Conservation (phyloP, 2,888 invertebrate species). For the Diogma glabrata region DNA sequence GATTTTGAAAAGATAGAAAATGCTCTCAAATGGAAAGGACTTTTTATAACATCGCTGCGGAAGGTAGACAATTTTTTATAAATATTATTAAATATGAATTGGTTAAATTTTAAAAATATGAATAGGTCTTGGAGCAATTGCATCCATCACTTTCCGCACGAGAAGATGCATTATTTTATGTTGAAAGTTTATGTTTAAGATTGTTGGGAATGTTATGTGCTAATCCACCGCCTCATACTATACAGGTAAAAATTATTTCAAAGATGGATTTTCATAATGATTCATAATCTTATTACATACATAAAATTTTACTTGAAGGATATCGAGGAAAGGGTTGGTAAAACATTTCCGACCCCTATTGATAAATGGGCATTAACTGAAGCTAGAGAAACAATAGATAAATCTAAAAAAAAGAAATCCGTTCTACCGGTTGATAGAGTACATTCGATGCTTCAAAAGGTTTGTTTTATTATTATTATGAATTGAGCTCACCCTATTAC, state of each 20-base stretch:
- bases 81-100: not conserved
- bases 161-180: slow-evolving; percentile 83
- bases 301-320: slow-evolving; percentile 45
- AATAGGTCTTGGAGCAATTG: slow-evolving; percentile 81
- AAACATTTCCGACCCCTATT: slow-evolving; percentile 89
- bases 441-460: slow-evolving; percentile 75
- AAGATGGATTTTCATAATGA: not conserved
- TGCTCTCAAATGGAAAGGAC: slow-evolving; percentile 82
- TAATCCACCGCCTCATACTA: slow-evolving; percentile 69
- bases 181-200: slow-evolving; percentile 81
- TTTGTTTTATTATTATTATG: no score
- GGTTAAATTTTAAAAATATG: not conserved
- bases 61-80: slow-evolving; percentile 51
- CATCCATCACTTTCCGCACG: slow-evolving; percentile 76
- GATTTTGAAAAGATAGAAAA: slow-evolving; percentile 85
- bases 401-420: slow-evolving; percentile 62
- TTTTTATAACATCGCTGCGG: slow-evolving; percentile 75
- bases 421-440: slow-evolving; percentile 82
- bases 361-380: slow-evolving; percentile 88
- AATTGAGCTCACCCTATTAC: no score
- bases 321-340: slow-evolving; percentile 84
- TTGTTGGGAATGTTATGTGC: slow-evolving; percentile 81
- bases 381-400: slow-evolving; percentile 72
- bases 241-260: slow-evolving; percentile 42
- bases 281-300: no score